Evolutionary conservation across 2,113 vertebrate species (phyloP), one percentile per base, ranked within the genome.

Genomic region (Neolamprologus cancellatus): DNA sequence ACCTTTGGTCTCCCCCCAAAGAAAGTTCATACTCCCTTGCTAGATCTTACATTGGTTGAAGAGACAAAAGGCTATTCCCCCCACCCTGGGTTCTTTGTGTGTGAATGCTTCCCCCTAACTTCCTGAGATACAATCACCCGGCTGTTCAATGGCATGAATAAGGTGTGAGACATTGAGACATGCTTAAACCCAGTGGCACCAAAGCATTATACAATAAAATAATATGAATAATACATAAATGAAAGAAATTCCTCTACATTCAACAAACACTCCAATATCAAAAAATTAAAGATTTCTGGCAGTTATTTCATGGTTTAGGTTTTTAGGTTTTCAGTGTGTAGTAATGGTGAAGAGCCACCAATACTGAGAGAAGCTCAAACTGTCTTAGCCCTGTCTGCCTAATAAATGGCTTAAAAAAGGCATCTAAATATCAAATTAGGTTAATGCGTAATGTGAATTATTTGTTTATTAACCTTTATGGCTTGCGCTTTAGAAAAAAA

Each of bases 391-490:
- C 32, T 13, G 59, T 66, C 17, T 61, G 23, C 5, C 32, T 25
- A 32, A 83, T 25, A 9, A 69, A 18, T 25, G n/a, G 18, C 34
- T 57, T 52, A n/a, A 88, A 55, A 54, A 52, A 7, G 1, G 28
- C 34, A 20, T 4, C 59, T 66, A 18, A 54, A 76, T 81, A 52
- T 66, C 28, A 25, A 18, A 8, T 50, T 23, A 20, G 18, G 18
- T 64, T 64, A 23, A 20, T 46, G 9, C 0, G 7, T 30, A 13
- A 1, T 50, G 0, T 52, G 32, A 17, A 66, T 34, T 34, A 50
- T 46, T 61, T 50, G 13, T 34, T 34, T 64, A 44, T 32, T 50
- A n/a, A 48, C 5, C 39, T 74, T 74, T 74, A 18, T 74, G 2
- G 23, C 2, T 18, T 18, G 23, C 3, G 1, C 69, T 17, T 74